Conservation (phyloP, 2,113 vertebrate genomes). For the Podarcis cretensis region DNA sequence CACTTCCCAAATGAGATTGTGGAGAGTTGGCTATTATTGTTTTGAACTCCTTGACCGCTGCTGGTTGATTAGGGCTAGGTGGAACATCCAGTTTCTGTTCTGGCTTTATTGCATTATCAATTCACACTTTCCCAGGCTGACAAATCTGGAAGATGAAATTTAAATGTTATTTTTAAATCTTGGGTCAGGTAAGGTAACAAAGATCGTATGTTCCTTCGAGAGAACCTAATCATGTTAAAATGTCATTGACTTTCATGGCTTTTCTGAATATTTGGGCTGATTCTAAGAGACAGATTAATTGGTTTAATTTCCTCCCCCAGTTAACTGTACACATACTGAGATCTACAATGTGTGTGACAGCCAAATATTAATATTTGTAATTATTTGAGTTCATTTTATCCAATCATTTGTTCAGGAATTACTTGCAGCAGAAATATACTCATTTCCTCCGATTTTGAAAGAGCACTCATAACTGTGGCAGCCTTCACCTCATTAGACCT, state of each 20-base stretch:
- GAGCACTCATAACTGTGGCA: not conserved
- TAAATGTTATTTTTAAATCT: not conserved
- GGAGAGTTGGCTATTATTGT: not conserved
- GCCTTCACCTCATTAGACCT: constrained; percentile 15
- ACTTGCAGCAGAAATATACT: not conserved
- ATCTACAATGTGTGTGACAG: not conserved
- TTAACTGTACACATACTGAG: not conserved
- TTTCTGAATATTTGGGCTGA: constrained; percentile 8
- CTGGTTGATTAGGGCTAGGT: not conserved
- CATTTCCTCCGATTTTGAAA: constrained; percentile 11
- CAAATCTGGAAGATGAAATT: constrained; percentile 4
- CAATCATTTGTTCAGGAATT: constrained; percentile 7
- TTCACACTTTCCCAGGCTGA: not conserved
- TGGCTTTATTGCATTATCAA: not conserved
- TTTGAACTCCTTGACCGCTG: not conserved
- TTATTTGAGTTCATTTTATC: constrained; percentile 9
- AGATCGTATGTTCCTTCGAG: not conserved
- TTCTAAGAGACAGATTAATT: constrained; percentile 9
- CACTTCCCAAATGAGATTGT: not conserved
- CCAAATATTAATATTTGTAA: constrained; percentile 24
- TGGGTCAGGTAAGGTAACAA: not conserved
- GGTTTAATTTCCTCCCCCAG: not conserved
- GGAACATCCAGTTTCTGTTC: not conserved
- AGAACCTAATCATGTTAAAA: not conserved
- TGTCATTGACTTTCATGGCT: constrained; percentile 11